Evolutionary conservation across 2,113 vertebrate genomes (phyloP).

Genomic region (Cairina moschata): DNA sequence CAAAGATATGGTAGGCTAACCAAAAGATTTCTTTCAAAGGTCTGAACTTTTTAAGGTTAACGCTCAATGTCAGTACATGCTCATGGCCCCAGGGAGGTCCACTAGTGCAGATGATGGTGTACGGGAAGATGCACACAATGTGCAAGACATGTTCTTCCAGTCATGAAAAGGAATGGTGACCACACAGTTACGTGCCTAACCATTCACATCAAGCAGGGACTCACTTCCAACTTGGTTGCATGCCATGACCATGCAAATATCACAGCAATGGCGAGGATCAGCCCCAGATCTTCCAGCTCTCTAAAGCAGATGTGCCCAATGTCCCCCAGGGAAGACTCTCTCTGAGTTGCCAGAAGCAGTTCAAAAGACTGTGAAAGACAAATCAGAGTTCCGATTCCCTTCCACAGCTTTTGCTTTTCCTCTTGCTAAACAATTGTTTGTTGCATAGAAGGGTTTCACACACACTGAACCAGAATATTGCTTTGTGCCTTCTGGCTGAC

Average conservation of each 20-base stretch:
- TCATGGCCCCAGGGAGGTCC: background rate
- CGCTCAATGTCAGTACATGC: background rate
- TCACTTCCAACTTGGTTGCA: background rate
- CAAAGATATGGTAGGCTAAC: background rate
- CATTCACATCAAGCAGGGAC: background rate
- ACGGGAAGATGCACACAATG: background rate
- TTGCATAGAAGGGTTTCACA: background rate
- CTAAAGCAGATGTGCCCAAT: background rate
- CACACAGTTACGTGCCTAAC: background rate
- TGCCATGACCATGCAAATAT: background rate
- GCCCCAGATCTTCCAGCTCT: background rate
- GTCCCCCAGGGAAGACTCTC: background rate
- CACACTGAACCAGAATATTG: background rate
- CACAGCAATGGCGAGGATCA: background rate
- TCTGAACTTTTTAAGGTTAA: background rate
- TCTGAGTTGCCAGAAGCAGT: background rate
- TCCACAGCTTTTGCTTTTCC: background rate
- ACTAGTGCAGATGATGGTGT: accelerated
- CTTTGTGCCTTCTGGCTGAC: background rate
- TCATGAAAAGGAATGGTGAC: accelerated
- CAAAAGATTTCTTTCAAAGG: background rate
- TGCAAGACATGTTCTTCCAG: background rate
- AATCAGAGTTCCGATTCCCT: background rate
- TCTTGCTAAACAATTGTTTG: background rate
- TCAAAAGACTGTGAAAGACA: background rate